Evolutionary conservation across 2,888 invertebrate species (phyloP), one percentile per base, ranked within the genome.

Genomic region (Hyppa rectilinea): DNA sequence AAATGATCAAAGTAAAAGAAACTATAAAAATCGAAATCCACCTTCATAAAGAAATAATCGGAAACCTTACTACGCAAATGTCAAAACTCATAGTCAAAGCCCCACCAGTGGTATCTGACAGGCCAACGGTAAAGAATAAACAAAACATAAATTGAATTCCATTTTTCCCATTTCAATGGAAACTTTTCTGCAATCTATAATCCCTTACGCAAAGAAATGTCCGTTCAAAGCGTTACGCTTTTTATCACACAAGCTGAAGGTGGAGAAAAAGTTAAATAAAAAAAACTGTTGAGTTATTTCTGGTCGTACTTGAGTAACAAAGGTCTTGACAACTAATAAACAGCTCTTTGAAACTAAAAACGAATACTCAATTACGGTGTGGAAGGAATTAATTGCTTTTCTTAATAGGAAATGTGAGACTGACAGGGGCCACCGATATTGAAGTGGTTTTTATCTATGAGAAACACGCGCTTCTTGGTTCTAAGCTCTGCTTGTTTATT

Each of bases 241-340:
- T 53, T 36, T 36, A 40, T 36, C 0, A 2, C n/a, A 23, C 49
- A 56, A 65, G 60, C 50, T 34, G 62, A 52, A 62, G 40, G 31
- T 43, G 20, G 29, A 26, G 34, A 56, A 9, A 0, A 53, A 45
- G 31, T 45, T 36, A 52, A 65, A 65, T 49, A 66, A 50, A 65
- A 58, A 65, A 65, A 58, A 65, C 36, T 34, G 12, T 56, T 61
- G 50, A 60, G 17, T 31, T 56, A 67, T 52, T 49, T 45, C 52
- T 61, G 1, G 29, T 58, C 20, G 26, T 26, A 38, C 23, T 52
- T 45, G 47, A 61, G 31, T 50, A 31, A 49, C 45, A 55, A 55
- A 55, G 55, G 17, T 38, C 62, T 55, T 29, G 9, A 43, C 23
- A 73, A 65, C 64, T 68, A 78, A 67, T 70, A 62, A 71, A 65